A percentile compares a stretch with the other conserved stretches of the same genome.
Conservation (phyloP, 2,113 vertebrate genomes). For the Rhineura floridana region DNA sequence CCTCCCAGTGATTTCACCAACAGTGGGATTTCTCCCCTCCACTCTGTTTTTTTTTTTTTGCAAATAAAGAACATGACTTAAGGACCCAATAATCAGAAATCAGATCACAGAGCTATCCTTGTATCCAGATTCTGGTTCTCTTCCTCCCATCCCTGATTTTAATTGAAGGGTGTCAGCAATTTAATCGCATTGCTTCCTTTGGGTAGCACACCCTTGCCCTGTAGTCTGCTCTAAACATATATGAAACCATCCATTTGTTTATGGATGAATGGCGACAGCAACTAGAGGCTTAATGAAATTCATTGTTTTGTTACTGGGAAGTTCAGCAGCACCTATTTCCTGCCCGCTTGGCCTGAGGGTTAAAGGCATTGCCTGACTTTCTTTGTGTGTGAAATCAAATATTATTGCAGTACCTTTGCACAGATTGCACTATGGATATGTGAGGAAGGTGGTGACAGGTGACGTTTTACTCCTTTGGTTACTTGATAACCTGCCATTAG, state of each 20-base stretch:
- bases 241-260: neutral
- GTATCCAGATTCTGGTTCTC: neutral
- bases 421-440: neutral
- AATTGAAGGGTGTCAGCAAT: neutral
- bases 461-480: neutral
- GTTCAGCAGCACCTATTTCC: neutral
- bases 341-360: neutral
- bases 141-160: neutral
- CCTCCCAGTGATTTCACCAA: constrained; percentile 8
- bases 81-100: constrained; percentile 9
- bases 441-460: neutral
- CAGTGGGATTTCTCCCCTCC: neutral
- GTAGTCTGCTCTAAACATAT: neutral
- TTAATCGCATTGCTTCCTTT: neutral
- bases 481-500: neutral
- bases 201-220: neutral
- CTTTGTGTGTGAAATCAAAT: constrained; percentile 4
- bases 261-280: neutral
- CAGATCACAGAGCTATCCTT: neutral
- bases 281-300: constrained; percentile 6
- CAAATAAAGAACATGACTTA: neutral
- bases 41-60: neutral
- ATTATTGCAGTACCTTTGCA: fast-evolving
- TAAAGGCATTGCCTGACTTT: neutral
- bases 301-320: neutral